A percentile compares a stretch with the other conserved stretches of the same genome.
These are phyloP conservation scores for Enteromius paludinosus DNA, from an alignment of 2,797 vertebrate species.

Conservation along the genomic window DNA sequence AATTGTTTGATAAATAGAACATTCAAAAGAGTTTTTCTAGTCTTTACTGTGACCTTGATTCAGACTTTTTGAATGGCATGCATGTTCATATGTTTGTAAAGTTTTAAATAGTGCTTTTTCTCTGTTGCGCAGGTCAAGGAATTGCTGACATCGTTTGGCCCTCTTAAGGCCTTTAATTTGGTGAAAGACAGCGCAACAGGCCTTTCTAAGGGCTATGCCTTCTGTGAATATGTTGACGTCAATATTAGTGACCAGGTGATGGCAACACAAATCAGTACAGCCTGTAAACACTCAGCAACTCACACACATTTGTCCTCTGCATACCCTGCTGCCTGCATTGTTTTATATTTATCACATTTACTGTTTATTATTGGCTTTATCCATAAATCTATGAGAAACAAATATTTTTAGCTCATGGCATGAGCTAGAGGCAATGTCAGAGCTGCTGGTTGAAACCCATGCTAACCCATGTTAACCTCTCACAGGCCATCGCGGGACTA, in stretches of 20 bases:
- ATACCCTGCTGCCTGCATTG: not conserved
- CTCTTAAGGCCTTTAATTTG: slow-evolving; percentile 93
- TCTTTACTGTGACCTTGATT: not conserved
- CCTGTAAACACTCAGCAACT: not conserved
- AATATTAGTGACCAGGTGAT: slow-evolving; percentile 93
- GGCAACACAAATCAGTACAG: not conserved
- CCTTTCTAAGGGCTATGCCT: slow-evolving; percentile 93
- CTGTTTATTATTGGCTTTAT: not conserved
- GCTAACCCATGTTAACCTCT: slow-evolving; percentile 25
- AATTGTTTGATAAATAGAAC: not conserved
- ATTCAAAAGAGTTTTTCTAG: not conserved
- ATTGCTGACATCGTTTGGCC: slow-evolving; percentile 91
- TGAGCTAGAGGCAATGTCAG: not conserved
- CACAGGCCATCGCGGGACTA: slow-evolving; percentile 89
- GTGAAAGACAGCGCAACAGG: slow-evolving; percentile 95
- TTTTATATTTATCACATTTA: not conserved
- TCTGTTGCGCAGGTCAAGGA: slow-evolving; percentile 85
- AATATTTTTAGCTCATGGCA: not conserved
- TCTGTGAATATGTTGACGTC: slow-evolving; percentile 96
- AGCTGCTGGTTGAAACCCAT: slow-evolving; percentile 1
- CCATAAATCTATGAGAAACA: not conserved
- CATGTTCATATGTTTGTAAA: not conserved
- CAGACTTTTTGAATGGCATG: not conserved
- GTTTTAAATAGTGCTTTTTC: not conserved
- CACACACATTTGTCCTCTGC: not conserved